These are phyloP conservation scores for Serilophus lunatus DNA, from an alignment of 2,113 vertebrate species.

Conservation along the genomic window DNA sequence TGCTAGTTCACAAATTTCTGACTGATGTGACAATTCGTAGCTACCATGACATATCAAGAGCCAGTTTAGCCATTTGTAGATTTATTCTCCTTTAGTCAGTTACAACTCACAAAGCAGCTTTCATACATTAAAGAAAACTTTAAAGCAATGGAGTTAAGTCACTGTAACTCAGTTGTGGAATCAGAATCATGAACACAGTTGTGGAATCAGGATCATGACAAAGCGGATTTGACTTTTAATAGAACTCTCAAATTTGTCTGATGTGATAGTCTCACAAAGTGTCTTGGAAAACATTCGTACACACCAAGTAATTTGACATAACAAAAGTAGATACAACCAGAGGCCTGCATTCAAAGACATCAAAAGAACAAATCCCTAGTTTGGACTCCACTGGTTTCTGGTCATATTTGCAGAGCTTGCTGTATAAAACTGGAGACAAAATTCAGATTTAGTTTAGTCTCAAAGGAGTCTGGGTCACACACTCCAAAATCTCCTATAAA, in stretches of 20 bases:
- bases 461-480: background rate
- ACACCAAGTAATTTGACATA: background rate
- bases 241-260: background rate
- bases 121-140: background rate
- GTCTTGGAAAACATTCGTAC: background rate
- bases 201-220: background rate
- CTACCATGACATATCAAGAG: background rate
- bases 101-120: background rate
- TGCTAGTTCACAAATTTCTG: background rate
- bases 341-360: background rate
- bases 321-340: background rate
- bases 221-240: background rate
- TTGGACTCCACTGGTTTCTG: background rate
- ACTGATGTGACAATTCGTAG: background rate
- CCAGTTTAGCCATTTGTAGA: background rate
- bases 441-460: background rate
- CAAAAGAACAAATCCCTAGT: background rate
- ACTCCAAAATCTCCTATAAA: background rate
- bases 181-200: background rate
- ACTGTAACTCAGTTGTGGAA: background rate
- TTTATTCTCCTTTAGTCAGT: background rate
- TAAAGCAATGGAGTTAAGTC: background rate
- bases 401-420: background rate
- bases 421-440: background rate
- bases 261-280: background rate